Evolutionary conservation across 2,888 invertebrate genomes (phyloP), one percentile per base, ranked within the genome.

Genomic region (Norana najaformis): DNA sequence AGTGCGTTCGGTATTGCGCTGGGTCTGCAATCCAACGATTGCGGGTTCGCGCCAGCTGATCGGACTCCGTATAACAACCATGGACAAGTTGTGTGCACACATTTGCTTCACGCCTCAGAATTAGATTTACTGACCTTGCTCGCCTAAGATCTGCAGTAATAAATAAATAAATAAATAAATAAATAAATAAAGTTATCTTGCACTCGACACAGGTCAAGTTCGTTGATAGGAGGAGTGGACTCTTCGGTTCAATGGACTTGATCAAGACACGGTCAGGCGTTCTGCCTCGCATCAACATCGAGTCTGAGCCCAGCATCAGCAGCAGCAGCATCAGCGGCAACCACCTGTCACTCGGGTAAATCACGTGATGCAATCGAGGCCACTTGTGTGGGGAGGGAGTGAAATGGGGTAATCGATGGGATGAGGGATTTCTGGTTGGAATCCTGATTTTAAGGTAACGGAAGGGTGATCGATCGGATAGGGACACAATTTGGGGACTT

Each of bases 341-440:
- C 85, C 85, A 37, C 37, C 85, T 85, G 35, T 85, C 85, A 23
- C 85, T 85, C 23, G 85, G 85, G 85, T 85, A 85, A 85, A 35
- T 69, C 30, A n/a, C n/a, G n/a, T n/a, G n/a, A n/a, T n/a, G n/a
- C 69, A n/a, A 69, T 69, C 69, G n/a, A 20, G 23, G 11, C 20
- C 47, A 47, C 6, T 23, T 1, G 11, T n/a, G 11, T 23, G 47
- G n/a, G n/a, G 4, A 69, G 30, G n/a, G n/a, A 69, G 8, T 8
- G 6, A n/a, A 30, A 53, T 30, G 30, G 53, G 30, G 30, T 30
- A 69, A 69, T 69, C 69, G 30, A 69, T 69, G 69, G 23, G n/a
- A n/a, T 11, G 30, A 69, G 69, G 69, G 11, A n/a, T 69, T n/a
- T 69, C 16, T 30, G 14, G 6, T 6, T 47, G 23, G n/a, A n/a